Evolutionary conservation across 2,797 vertebrate species (phyloP).

Genomic region (Monodelphis domestica): DNA sequence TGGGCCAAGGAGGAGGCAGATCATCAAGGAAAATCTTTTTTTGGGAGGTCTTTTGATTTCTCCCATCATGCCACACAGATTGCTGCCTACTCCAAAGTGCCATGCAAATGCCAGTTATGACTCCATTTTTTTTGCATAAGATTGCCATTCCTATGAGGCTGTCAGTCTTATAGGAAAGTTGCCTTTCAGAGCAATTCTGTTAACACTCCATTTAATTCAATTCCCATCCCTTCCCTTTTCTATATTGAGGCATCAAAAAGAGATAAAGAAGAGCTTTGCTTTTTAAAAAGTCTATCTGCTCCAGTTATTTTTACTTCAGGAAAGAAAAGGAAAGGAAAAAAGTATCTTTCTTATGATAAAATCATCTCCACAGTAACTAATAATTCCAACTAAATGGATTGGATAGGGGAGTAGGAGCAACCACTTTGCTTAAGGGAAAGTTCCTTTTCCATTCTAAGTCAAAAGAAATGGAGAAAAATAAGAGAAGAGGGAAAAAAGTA

Average conservation of each 20-base stretch:
- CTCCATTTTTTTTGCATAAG: background rate
- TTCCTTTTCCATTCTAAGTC: background rate
- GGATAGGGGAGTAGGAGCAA: background rate
- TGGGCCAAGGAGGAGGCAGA: background rate
- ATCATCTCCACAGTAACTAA: slow-evolving; percentile 3
- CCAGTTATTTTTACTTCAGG: background rate
- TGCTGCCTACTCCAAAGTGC: background rate
- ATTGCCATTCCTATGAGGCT: background rate
- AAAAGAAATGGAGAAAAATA: background rate
- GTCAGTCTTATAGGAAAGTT: background rate
- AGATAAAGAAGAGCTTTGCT: background rate
- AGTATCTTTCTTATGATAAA: background rate
- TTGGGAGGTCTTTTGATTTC: background rate
- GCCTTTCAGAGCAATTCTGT: background rate
- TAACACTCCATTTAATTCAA: background rate
- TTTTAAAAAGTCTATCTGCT: background rate
- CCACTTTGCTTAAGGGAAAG: slow-evolving; percentile 6
- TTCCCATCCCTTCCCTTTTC: background rate
- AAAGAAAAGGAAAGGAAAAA: background rate
- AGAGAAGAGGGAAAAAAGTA: background rate
- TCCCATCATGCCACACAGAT: background rate
- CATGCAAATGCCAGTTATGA: background rate
- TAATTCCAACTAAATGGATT: background rate
- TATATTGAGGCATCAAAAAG: background rate
- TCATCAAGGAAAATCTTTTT: background rate